Percentiles rank a stretch among this genome's conserved stretches.
These are phyloP conservation scores for Callinectes sapidus DNA, from an alignment of 2,888 invertebrate species.

Conservation along the genomic window DNA sequence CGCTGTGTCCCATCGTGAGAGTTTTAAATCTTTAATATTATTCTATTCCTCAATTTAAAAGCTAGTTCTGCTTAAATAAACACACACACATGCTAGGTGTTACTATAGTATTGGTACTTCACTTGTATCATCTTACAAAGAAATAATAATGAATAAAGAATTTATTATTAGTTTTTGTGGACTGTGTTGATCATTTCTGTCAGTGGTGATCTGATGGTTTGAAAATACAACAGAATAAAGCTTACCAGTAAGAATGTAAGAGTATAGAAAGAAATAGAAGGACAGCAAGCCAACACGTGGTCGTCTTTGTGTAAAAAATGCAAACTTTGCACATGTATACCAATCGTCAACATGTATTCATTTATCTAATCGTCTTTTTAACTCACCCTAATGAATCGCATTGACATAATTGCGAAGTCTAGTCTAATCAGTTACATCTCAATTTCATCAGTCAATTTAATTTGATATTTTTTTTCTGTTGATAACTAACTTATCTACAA, in stretches of 20 bases:
- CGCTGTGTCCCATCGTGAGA: neutral
- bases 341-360: no score
- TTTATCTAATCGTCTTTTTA: no score
- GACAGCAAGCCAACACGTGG: no score
- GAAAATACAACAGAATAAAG: neutral
- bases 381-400: no score
- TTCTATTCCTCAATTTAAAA: neutral
- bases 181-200: neutral
- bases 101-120: neutral
- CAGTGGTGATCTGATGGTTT: neutral
- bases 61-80: neutral
- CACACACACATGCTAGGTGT: neutral
- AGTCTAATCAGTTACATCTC: no score
- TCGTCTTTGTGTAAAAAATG: no score
- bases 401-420: no score
- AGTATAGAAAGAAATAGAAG: no score
- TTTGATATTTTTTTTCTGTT: no score
- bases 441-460: no score
- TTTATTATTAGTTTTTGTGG: neutral
- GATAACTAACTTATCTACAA: no score
- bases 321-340: no score
- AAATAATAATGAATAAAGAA: neutral
- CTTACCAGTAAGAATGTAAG: neutral
- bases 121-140: neutral
- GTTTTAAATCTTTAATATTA: neutral